These are phyloP conservation scores for Laupala kohalensis DNA, from an alignment of 1,140 invertebrate species.

Conservation along the genomic window DNA sequence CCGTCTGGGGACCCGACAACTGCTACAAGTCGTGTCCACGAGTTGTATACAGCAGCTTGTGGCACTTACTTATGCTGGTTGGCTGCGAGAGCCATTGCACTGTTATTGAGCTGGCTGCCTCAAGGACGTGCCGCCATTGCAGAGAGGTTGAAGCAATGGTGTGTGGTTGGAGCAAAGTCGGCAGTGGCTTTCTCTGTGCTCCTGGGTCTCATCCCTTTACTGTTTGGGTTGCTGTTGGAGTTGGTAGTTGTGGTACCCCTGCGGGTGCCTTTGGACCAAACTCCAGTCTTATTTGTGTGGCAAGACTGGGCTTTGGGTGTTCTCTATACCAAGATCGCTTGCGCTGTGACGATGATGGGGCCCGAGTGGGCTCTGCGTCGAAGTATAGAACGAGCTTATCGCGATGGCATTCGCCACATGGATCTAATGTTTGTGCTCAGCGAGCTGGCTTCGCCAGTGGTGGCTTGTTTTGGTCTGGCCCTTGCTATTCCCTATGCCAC, in stretches of 20 bases:
- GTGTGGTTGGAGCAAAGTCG: constrained; percentile 47
- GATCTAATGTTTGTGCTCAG: constrained; percentile 75
- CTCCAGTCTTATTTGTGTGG: constrained; percentile 89
- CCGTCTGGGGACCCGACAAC: constrained; percentile 22
- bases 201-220: constrained; percentile 79
- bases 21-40: constrained; percentile 55
- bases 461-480: constrained; percentile 72
- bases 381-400: constrained; percentile 78
- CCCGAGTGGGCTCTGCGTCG: constrained; percentile 87
- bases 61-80: constrained; percentile 92
- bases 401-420: constrained; percentile 86
- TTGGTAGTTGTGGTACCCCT: constrained; percentile 83
- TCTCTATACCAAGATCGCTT: constrained; percentile 95
- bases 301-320: constrained; percentile 96
- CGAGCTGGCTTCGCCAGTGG: constrained; percentile 77
- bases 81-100: constrained; percentile 55
- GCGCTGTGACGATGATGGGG: constrained; percentile 92
- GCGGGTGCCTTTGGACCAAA: constrained; percentile 84
- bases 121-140: constrained; percentile 68
- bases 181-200: constrained; percentile 63
- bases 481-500: constrained; percentile 82
- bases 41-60: constrained; percentile 88
- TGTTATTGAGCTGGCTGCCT: constrained; percentile 75
- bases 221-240: constrained; percentile 85
- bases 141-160: constrained; percentile 34